A percentile compares a stretch with the other conserved stretches of the same genome.
Conservation (phyloP, 2,888 invertebrate genomes). For the Xestia ashworthii region DNA sequence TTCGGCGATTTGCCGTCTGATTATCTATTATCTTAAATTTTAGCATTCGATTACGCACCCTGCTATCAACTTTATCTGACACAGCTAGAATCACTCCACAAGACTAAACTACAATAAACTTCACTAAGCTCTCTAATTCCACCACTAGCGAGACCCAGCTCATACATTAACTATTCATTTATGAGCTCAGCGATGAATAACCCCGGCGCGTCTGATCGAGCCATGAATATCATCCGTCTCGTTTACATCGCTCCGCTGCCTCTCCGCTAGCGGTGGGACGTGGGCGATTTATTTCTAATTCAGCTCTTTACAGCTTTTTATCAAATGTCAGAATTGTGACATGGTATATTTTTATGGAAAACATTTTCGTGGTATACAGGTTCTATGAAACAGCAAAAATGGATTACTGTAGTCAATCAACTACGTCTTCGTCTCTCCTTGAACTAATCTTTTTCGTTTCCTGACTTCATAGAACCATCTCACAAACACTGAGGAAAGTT, state of each 20-base stretch:
- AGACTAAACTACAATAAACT: background rate
- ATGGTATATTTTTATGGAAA: background rate
- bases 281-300: conserved; percentile 29
- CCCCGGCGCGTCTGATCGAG: conserved; percentile 23
- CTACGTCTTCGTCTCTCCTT: background rate
- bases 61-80: background rate
- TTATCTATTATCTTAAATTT: background rate
- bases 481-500: conserved; percentile 5
- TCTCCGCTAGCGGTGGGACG: conserved; percentile 14
- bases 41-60: background rate
- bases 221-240: conserved; percentile 48
- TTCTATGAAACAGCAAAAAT: background rate
- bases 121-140: background rate
- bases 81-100: background rate
- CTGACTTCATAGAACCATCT: background rate
- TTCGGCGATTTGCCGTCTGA: background rate
- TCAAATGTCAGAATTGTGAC: conserved; percentile 8
- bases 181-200: conserved; percentile 47
- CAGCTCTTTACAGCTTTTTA: conserved; percentile 21
- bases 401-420: background rate
- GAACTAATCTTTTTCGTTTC: background rate
- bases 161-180: conserved; percentile 59
- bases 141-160: conserved; percentile 3
- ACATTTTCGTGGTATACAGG: background rate
- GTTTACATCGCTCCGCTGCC: conserved; percentile 29